Base-by-base conservation (phyloP, 2,888 invertebrate genomes). In the Pammene fasciana region DNA sequence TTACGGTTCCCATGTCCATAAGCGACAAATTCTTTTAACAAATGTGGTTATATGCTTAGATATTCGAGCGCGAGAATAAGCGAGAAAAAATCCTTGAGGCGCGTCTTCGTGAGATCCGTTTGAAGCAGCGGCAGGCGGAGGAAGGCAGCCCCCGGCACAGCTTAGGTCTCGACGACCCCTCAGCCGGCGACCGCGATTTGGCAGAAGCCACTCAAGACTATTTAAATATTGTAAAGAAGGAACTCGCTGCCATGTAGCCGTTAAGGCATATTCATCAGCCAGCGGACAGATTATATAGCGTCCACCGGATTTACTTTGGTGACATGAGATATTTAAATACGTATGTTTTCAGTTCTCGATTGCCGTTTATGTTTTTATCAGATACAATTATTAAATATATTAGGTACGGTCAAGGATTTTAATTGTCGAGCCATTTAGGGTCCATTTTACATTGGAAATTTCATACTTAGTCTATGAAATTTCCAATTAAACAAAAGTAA, bases 21-120 rank as follows among this genome's bases (percentile, higher is more conserved):
- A 38, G 38, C 6, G 6, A 43, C 43, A 43, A 2, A 13, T 11
- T 13, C 16, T 52, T 18, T 36, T 3, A 3, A 57, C 13, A 57
- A 8, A 57, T 43, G 13, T 9, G 9, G 1, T 13, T 18, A 6
- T 50, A 41, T 14, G 2, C 36, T 26, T 34, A 97, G 97, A 95
- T 97, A 93, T 94, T 98, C 78, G 98, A 98, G 76, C 94, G 98
- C 62, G 98, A 98, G 88, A 95, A 95, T 67, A 95, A 96, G 70
- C 94, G 98, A 66, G 98, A 98, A 85, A 97, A 97, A 84, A 98
- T 98, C 67, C 92, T 98, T 75, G 98, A 98, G 84, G 95, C 97
- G 5, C 95, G 97, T 76, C 94, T 96, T 80, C 94, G 98, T 72
- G 98, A 98, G 88, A 94, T 97, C 73, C 93, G 95, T 55, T 86